Conservation (phyloP, 2,797 vertebrate species). For the Pantherophis vulpinus region DNA sequence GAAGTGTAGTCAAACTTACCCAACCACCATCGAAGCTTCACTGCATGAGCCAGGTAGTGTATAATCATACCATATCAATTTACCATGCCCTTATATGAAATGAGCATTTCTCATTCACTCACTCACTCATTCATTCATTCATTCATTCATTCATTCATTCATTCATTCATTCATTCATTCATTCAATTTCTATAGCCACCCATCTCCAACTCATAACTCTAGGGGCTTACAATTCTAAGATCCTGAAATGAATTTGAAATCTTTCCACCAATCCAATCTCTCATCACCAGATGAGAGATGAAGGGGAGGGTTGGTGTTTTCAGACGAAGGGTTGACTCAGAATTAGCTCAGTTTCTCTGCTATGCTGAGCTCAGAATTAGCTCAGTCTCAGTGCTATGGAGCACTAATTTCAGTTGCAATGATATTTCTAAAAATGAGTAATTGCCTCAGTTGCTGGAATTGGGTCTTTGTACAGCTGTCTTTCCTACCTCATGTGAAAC, state of each 20-base stretch:
- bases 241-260: neutral
- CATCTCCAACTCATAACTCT: neutral
- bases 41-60: neutral
- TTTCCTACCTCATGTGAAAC: conserved; percentile 23
- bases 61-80: neutral
- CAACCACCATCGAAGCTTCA: neutral
- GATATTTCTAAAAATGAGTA: conserved; percentile 32
- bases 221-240: neutral
- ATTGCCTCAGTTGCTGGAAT: neutral
- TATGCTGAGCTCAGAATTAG: neutral
- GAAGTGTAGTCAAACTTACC: neutral
- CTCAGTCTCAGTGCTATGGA: neutral
- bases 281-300: neutral
- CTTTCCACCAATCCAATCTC: neutral
- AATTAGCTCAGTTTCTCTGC: neutral
- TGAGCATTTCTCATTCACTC: neutral
- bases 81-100: neutral
- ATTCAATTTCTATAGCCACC: neutral
- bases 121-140: neutral
- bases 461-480: conserved; percentile 29
- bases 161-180: neutral
- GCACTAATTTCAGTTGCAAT: neutral
- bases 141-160: neutral
- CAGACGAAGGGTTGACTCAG: accelerated
- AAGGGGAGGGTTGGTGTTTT: neutral